These are phyloP conservation scores for Criorhina ranunculi DNA, from an alignment of 2,888 invertebrate species.

Conservation along the genomic window DNA sequence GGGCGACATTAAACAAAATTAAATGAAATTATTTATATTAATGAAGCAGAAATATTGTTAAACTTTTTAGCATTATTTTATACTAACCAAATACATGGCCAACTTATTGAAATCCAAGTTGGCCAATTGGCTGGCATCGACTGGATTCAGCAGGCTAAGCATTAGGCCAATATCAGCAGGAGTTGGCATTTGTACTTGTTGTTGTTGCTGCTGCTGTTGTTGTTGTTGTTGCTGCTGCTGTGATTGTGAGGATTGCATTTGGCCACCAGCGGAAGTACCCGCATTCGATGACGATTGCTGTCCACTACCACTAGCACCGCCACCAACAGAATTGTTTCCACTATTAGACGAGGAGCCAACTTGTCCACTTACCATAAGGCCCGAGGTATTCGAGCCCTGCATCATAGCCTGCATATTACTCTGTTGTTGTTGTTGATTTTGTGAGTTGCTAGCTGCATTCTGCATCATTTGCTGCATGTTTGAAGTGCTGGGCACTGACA, in stretches of 20 bases:
- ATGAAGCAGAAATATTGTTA: slow-evolving; percentile 45
- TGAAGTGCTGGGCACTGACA: slow-evolving; percentile 83
- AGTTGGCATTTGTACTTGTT: slow-evolving; percentile 83
- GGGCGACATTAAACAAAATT: slow-evolving; percentile 42
- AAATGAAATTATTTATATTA: slow-evolving; percentile 42
- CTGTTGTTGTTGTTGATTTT: slow-evolving; percentile 74
- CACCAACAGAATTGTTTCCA: slow-evolving; percentile 66
- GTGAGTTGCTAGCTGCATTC: slow-evolving; percentile 77
- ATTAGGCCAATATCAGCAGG: slow-evolving; percentile 84
- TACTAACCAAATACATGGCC: slow-evolving; percentile 90
- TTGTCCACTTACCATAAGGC: slow-evolving; percentile 72
- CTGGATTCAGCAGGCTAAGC: slow-evolving; percentile 84
- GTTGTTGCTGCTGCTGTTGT: slow-evolving; percentile 79
- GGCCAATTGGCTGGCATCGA: slow-evolving; percentile 87
- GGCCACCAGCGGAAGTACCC: slow-evolving; percentile 82
- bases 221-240: slow-evolving; percentile 79
- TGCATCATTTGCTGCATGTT: slow-evolving; percentile 84
- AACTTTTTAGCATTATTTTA: slow-evolving; percentile 78
- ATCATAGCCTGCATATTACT: slow-evolving; percentile 83
- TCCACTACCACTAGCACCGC: slow-evolving; percentile 60
- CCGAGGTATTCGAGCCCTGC: slow-evolving; percentile 78
- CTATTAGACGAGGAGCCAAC: slow-evolving; percentile 56
- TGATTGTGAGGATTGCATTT: slow-evolving; percentile 77
- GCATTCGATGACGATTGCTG: slow-evolving; percentile 79
- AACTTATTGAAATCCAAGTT: slow-evolving; percentile 91